These are phyloP conservation scores for Morpho helenor DNA, from an alignment of 2,888 invertebrate genomes.

Conservation along the genomic window DNA sequence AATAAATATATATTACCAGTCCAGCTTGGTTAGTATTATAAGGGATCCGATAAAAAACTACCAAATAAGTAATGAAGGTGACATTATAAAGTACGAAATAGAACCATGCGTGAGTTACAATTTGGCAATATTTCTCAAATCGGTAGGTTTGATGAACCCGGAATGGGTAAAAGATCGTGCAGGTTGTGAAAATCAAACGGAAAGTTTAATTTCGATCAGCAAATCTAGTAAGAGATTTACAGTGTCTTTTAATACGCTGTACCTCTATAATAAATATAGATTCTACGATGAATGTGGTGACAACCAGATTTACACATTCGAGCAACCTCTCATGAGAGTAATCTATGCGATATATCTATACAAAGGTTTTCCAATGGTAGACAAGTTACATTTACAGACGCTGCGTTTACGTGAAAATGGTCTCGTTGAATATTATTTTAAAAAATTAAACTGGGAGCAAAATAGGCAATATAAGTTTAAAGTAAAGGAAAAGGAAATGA, in stretches of 20 bases:
- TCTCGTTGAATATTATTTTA: slow-evolving; percentile 15
- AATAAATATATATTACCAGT: slow-evolving; percentile 42
- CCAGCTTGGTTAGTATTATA: slow-evolving; percentile 41
- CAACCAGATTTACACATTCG: slow-evolving; percentile 27
- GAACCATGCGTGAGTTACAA: slow-evolving; percentile 45
- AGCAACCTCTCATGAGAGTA: slow-evolving; percentile 38
- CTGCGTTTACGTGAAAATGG: slow-evolving; percentile 36
- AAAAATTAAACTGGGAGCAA: slow-evolving; percentile 13
- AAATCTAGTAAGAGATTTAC: slow-evolving; percentile 26
- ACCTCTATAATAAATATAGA: slow-evolving; percentile 7
- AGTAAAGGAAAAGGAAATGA: slow-evolving; percentile 12
- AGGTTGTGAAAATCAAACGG: slow-evolving; percentile 17
- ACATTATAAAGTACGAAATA: slow-evolving; percentile 33
- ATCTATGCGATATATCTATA: slow-evolving; percentile 49
- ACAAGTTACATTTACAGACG: slow-evolving; percentile 31
- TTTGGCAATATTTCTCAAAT: slow-evolving; percentile 24
- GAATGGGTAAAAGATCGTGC: not conserved
- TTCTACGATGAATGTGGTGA: slow-evolving; percentile 14
- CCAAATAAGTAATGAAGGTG: slow-evolving; percentile 39
- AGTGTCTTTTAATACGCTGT: slow-evolving; percentile 10
- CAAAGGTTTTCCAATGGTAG: slow-evolving; percentile 50
- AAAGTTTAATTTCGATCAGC: slow-evolving; percentile 28
- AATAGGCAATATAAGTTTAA: slow-evolving; percentile 6
- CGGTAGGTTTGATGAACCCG: slow-evolving; percentile 1
- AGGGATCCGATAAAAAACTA: slow-evolving; percentile 38